phyloP scores from a whole-genome alignment of 2,113 vertebrate species.

The Saguinus imperator region DNA sequence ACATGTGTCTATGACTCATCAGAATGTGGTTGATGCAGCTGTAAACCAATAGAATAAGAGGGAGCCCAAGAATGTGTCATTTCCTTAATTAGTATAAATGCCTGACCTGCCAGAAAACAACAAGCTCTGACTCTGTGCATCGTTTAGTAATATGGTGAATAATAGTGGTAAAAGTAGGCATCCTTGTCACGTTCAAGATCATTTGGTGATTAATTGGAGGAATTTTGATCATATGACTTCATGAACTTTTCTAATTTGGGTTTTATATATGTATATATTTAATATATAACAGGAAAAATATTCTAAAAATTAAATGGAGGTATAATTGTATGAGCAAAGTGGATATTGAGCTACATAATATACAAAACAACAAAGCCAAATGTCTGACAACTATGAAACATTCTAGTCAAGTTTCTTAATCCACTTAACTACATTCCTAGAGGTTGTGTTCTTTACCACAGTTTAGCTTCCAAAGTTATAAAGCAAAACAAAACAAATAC shows the following conservation, averaged over 20 bases:
- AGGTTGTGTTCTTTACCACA: not conserved
- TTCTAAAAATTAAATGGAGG: not conserved
- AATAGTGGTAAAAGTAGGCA: too few relatives aligned
- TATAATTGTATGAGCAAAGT: not conserved
- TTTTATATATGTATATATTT: not conserved
- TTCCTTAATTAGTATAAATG: not conserved
- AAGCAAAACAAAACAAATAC: not conserved
- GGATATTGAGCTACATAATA: not conserved
- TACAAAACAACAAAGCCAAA: not conserved
- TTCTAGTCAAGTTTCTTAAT: not conserved
- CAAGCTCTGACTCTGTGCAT: not conserved
- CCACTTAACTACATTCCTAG: not conserved
- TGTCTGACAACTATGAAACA: not conserved
- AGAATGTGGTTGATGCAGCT: not conserved
- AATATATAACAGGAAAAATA: not conserved
- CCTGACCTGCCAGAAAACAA: not conserved
- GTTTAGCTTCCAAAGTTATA: not conserved
- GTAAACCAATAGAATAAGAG: not conserved
- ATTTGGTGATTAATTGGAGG: not conserved
- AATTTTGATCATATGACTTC: not conserved
- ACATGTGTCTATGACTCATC: accelerated
- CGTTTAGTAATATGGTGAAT: not conserved
- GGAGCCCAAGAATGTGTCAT: too few relatives aligned
- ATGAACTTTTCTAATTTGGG: not conserved
- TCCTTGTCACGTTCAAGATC: not conserved